Percentiles rank a stretch among this genome's conserved stretches.
Evolutionary conservation across 1,140 invertebrate genomes (phyloP).

Genomic region (Lepidurus arcticus): DNA sequence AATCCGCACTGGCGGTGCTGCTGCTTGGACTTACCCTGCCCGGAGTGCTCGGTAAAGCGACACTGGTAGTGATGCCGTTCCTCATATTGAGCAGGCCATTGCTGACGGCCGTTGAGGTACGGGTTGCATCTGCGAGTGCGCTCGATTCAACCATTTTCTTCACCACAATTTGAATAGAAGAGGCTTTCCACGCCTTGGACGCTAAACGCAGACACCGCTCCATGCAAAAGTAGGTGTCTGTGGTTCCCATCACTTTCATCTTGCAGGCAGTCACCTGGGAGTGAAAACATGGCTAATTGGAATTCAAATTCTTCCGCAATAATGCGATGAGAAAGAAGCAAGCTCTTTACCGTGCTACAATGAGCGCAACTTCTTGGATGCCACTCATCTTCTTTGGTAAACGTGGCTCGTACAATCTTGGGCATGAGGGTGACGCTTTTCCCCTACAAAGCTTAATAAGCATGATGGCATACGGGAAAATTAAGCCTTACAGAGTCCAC

Average conservation of each 20-base stretch:
- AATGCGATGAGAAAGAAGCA: background rate
- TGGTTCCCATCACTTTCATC: background rate
- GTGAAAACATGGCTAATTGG: background rate
- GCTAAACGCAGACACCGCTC: background rate
- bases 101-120: background rate
- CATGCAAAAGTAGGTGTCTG: background rate
- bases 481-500: too few species aligned
- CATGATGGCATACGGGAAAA: too few species aligned
- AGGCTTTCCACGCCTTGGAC: background rate
- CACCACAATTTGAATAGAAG: background rate
- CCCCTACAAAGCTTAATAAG: background rate
- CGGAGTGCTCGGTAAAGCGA: too few species aligned
- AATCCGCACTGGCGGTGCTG: too few species aligned
- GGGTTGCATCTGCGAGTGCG: background rate
- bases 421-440: background rate
- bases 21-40: too few species aligned
- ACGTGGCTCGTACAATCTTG: background rate
- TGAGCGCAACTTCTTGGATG: background rate
- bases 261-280: background rate
- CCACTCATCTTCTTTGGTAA: background rate
- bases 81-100: background rate
- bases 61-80: background rate
- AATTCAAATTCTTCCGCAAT: background rate
- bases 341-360: background rate
- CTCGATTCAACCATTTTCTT: background rate